Conservation (phyloP, 92 coral and sea anemone genomes). For the Palythoa heliodiscus region DNA sequence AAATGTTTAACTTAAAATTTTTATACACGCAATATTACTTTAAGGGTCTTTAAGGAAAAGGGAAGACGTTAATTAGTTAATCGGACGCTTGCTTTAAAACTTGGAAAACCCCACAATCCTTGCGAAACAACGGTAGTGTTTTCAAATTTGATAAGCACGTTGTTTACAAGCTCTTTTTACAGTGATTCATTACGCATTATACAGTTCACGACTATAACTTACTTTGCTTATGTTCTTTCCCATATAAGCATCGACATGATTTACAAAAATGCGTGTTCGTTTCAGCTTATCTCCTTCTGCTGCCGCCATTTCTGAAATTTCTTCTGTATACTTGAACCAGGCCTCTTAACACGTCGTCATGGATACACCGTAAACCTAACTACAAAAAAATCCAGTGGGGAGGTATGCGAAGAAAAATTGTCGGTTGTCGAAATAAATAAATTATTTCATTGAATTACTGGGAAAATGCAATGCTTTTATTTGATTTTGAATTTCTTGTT, state of each 20-base stretch:
- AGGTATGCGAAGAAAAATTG: not conserved
- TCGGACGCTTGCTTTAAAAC: not conserved
- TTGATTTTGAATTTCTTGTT: not conserved
- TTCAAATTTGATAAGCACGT: not conserved
- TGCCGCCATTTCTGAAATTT: conserved; percentile 79
- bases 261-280: conserved; percentile 84
- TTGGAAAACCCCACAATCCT: not conserved
- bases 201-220: not conserved
- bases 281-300: conserved; percentile 59
- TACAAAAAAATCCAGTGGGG: not conserved
- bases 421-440: not conserved
- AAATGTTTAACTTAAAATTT: too few relatives aligned
- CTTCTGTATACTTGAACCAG: conserved; percentile 44
- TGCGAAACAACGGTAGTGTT: not conserved
- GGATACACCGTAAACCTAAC: not conserved
- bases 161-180: not conserved
- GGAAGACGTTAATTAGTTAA: too few relatives aligned
- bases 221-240: conserved; percentile 97
- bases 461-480: not conserved
- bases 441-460: not conserved
- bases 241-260: conserved; percentile 90
- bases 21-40: too few relatives aligned
- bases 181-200: not conserved
- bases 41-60: too few relatives aligned
- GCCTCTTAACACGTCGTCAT: conserved; percentile 30